Evolutionary conservation across 2,113 vertebrate genomes (phyloP).

Genomic region (Neolamprologus toae): DNA sequence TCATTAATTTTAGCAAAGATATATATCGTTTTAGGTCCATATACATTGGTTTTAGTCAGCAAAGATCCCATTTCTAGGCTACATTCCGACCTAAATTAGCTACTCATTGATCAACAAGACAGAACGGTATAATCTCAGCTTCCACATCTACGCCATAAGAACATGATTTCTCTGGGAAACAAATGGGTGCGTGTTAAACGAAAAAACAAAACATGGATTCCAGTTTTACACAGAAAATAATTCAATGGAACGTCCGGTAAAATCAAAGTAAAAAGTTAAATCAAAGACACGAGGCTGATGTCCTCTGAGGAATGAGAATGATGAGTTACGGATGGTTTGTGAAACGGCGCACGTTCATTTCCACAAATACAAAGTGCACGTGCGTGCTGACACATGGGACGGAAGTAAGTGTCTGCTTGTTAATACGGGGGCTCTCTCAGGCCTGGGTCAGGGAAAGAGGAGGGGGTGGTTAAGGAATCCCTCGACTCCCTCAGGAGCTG

Average conservation of each 20-base stretch:
- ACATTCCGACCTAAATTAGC: constrained; percentile 22
- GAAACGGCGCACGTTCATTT: constrained; percentile 28
- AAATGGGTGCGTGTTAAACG: not conserved
- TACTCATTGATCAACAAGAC: constrained; percentile 13
- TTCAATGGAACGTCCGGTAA: not conserved
- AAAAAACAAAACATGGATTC: constrained; percentile 36
- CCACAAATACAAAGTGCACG: constrained; percentile 34
- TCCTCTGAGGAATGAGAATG: constrained; percentile 44
- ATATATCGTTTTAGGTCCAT: constrained; percentile 2
- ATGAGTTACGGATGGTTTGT: constrained; percentile 37
- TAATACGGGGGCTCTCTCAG: constrained; percentile 5
- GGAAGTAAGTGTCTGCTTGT: constrained; percentile 54
- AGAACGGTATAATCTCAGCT: not conserved
- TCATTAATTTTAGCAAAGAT: not conserved
- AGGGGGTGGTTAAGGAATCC: not conserved
- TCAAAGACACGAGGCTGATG: constrained; percentile 20
- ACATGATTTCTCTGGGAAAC: not conserved
- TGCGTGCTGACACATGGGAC: constrained; percentile 30
- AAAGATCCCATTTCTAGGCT: constrained; percentile 7
- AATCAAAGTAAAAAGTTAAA: constrained; percentile 8
- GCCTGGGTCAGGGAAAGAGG: constrained; percentile 23
- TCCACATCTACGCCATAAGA: not conserved
- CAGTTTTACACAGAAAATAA: constrained; percentile 44
- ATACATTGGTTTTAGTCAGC: not conserved
- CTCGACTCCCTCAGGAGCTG: constrained; percentile 65